Conservation (phyloP, 2,888 invertebrate genomes). For the Lithophane leautieri region DNA sequence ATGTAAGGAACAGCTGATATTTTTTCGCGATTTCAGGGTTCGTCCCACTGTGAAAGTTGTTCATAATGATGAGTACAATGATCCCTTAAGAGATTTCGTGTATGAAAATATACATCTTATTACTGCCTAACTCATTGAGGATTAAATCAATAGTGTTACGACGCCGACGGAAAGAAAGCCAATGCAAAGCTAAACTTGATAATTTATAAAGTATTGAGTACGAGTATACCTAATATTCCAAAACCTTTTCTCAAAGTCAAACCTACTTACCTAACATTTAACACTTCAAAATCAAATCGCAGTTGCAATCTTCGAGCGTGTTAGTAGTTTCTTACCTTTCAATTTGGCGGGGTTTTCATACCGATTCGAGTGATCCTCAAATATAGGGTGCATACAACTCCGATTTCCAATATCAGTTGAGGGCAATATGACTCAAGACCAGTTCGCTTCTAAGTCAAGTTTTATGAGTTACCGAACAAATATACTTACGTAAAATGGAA, state of each 20-base stretch:
- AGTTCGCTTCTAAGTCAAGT: conserved; percentile 80
- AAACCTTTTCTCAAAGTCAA: not conserved
- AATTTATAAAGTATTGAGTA: no score
- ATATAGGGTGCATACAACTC: conserved; percentile 79
- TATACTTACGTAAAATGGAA: conserved; percentile 65
- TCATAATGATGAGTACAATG: no score
- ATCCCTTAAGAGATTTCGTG: no score
- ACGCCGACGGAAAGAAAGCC: no score
- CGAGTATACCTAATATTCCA: not conserved
- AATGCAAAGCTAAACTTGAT: no score
- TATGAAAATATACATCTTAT: no score
- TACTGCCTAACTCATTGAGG: no score
- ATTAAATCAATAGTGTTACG: no score
- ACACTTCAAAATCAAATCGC: conserved; percentile 58
- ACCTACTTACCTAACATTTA: conserved; percentile 12
- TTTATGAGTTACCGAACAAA: conserved; percentile 80
- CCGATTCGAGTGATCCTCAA: conserved; percentile 79
- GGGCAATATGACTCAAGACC: conserved; percentile 79
- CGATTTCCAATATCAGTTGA: conserved; percentile 80
- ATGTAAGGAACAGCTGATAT: no score
- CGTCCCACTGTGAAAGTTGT: no score
- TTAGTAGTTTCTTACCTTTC: conserved; percentile 62
- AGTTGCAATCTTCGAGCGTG: conserved; percentile 46
- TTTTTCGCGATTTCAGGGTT: no score
- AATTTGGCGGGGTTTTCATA: conserved; percentile 75